Evolutionary conservation across 37 sponge, comb jelly and placozoan species (phyloP), one percentile per base, ranked within the genome.

Genomic region (Cladorhizidae sp.): DNA sequence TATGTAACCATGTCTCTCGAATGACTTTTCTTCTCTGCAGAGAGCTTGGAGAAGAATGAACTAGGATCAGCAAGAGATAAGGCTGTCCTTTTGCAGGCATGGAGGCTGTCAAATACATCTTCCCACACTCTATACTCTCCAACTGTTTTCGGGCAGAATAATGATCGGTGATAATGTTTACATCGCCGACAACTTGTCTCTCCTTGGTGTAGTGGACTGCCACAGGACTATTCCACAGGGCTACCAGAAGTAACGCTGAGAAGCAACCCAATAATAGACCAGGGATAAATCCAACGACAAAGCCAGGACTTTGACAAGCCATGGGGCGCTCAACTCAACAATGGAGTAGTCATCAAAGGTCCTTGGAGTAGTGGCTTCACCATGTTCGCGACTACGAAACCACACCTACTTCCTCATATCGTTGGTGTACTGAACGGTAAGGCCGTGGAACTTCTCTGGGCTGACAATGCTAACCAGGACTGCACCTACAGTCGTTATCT

Each of bases 1-100:
- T 28, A 2, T 22, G 25, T 40, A 93, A 54, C 93, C 93, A 93
- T 5, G 90, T 93, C 20, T 59, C 40, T 31, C 93, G 76, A 12
- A 89, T 82, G 35, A 79, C 70, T 17, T 82, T 45, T 67, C 93
- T 76, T 33, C 52, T 36, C 68, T 67, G 54, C 0, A 23, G 15
- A 36, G 69, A 67, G 1, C 70, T 32, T 1, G 76, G 56, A 25
- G 17, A 68, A 14, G 84, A 75, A 29, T 83, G 68, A 25, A 83
- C 18, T 0, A 83, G 57, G 7, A 83, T 39, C 23, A 83, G 57
- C 57, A 83, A 26, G 6, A 76, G 69, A 51, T 68, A 75, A 3
- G 61, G 12, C 5, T 37, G 8, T 32, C 39, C 38, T 43, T 14
- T n/a, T 43, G 11, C 42, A 59, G 62, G 62, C 21, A 61, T 3